Conservation (phyloP, 2,888 invertebrate species). For the Drosophila prolongata region DNA sequence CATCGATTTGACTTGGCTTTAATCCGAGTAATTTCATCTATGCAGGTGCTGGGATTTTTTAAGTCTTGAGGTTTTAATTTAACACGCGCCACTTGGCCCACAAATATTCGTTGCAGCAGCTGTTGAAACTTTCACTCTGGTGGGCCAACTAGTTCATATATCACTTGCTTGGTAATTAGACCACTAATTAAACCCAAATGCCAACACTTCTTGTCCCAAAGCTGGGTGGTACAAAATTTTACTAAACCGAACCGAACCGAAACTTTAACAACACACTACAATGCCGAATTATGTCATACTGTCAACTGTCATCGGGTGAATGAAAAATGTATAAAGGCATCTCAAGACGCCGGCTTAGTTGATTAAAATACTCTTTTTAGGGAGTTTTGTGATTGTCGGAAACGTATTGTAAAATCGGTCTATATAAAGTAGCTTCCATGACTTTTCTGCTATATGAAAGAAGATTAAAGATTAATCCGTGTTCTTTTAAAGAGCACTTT, state of each 20-base stretch:
- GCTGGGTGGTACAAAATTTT: constrained; percentile 22
- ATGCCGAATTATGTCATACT: constrained; percentile 61
- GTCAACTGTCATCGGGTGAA: constrained; percentile 31
- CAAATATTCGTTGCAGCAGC: constrained; percentile 5
- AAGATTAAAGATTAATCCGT: no score
- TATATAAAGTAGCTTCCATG: no score
- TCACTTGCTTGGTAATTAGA: constrained; percentile 58
- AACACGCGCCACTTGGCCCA: constrained; percentile 42
- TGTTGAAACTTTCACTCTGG: constrained; percentile 35
- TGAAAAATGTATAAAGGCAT: constrained; percentile 16
- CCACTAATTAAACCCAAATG: constrained; percentile 51
- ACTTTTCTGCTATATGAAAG: no score
- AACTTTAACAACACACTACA: constrained; percentile 48
- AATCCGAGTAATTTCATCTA: constrained; percentile 44
- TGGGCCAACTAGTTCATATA: constrained; percentile 10
- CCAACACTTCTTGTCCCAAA: constrained; percentile 46
- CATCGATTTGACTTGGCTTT: constrained; percentile 21
- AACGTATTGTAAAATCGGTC: no score
- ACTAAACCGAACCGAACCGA: constrained; percentile 27
- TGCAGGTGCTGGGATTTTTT: constrained; percentile 27
- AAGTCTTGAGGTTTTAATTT: constrained; percentile 14
- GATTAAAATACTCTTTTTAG: background rate
- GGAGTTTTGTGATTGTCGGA: background rate
- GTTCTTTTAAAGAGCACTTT: no score
- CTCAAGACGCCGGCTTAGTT: background rate